These are phyloP conservation scores for Cataglyphis hispanica DNA, from an alignment of 1,140 invertebrate species.

Conservation along the genomic window DNA sequence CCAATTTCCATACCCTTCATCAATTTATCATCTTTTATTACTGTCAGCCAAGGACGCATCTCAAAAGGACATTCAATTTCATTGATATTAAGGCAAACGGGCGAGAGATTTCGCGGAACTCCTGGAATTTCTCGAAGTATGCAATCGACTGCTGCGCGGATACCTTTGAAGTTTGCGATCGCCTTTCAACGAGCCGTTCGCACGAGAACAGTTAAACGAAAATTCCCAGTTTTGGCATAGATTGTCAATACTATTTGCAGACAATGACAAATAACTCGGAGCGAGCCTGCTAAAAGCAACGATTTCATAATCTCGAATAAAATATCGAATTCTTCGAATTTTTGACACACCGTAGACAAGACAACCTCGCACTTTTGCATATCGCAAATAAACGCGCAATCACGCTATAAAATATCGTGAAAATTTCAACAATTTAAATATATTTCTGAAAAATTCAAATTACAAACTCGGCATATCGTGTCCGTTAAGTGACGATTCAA, in stretches of 20 bases:
- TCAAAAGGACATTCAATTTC: constrained; percentile 59
- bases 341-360: not conserved
- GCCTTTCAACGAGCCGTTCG: not conserved
- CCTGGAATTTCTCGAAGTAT: constrained; percentile 57
- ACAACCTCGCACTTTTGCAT: not conserved
- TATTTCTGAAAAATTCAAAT: not conserved
- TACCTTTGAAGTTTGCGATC: constrained; percentile 65
- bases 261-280: not conserved
- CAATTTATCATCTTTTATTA: constrained; percentile 64
- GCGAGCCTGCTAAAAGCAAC: not conserved
- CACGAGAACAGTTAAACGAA: not conserved
- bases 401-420: not conserved
- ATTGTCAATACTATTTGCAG: constrained; percentile 20
- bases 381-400: not conserved
- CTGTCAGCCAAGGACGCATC: constrained; percentile 3
- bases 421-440: not conserved
- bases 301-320: not conserved
- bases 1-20: constrained; percentile 28
- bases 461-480: not conserved
- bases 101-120: constrained; percentile 41
- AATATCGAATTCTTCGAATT: constrained; percentile 10
- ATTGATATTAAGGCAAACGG: constrained; percentile 65
- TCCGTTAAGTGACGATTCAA: not conserved
- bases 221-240: constrained; percentile 29
- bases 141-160: constrained; percentile 37